Evolutionary conservation across 2,113 vertebrate species (phyloP).

Genomic region (Oostethus manadensis): DNA sequence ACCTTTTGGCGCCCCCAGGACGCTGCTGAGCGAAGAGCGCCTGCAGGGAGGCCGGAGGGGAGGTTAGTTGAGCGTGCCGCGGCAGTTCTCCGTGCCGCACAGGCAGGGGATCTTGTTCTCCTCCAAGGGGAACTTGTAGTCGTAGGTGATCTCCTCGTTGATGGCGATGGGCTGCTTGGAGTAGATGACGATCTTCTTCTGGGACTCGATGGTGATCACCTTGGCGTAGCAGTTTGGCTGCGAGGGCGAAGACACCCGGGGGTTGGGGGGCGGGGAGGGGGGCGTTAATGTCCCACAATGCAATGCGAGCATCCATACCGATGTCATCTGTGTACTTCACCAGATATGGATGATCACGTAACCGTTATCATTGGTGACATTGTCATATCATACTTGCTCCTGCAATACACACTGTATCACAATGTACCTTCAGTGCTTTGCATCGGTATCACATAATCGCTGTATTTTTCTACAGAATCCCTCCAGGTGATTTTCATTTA

Average conservation of each 20-base stretch:
- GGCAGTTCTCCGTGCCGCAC: slow-evolving; percentile 89
- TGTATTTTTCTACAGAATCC: too few species aligned
- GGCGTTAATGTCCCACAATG: background rate
- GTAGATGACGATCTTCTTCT: slow-evolving; percentile 97
- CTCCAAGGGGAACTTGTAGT: slow-evolving; percentile 96
- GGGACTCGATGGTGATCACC: slow-evolving; percentile 94
- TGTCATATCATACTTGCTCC: too few species aligned
- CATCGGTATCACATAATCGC: too few species aligned
- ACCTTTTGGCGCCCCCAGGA: background rate
- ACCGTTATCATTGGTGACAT: too few species aligned
- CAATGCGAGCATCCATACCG: background rate
- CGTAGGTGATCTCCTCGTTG: slow-evolving; percentile 94
- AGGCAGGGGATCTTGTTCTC: slow-evolving; percentile 94
- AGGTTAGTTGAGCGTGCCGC: slow-evolving; percentile 84
- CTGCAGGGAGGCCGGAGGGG: background rate
- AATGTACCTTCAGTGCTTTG: too few species aligned
- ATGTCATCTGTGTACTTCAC: too few species aligned
- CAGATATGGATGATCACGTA: too few species aligned
- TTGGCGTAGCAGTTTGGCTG: slow-evolving; percentile 96
- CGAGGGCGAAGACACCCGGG: background rate
- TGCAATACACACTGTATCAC: too few species aligned
- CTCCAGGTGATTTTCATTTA: too few species aligned
- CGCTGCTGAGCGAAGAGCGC: background rate
- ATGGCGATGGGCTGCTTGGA: slow-evolving; percentile 89
- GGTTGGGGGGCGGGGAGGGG: too few species aligned